Percentiles rank a stretch among this genome's conserved stretches.
These are phyloP conservation scores for Agrotis puta DNA, from an alignment of 2,888 invertebrate genomes.

Conservation along the genomic window DNA sequence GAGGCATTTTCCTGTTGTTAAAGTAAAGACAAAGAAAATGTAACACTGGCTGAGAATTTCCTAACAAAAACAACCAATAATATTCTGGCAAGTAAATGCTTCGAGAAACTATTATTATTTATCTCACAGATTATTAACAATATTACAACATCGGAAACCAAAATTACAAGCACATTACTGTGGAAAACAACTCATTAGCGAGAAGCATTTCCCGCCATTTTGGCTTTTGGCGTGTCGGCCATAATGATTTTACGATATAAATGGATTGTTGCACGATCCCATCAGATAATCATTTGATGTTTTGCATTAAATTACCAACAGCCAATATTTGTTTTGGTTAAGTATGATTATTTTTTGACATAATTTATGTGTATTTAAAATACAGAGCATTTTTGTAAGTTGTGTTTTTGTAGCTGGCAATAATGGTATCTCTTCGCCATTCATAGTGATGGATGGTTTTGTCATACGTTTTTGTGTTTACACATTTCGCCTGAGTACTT, in stretches of 20 bases:
- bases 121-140: slow-evolving; percentile 33
- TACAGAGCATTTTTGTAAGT: background rate
- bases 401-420: slow-evolving; percentile 7
- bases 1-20: background rate
- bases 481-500: slow-evolving; percentile 2
- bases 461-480: background rate
- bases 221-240: slow-evolving; percentile 40
- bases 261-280: slow-evolving; percentile 40
- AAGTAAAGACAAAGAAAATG: background rate
- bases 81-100: background rate
- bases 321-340: slow-evolving; percentile 8
- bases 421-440: background rate
- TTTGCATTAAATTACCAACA: slow-evolving; percentile 16
- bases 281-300: slow-evolving; percentile 41
- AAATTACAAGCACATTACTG: slow-evolving; percentile 51
- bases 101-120: slow-evolving; percentile 25
- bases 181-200: slow-evolving; percentile 53
- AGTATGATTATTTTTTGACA: background rate
- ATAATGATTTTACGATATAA: slow-evolving; percentile 52
- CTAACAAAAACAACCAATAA: background rate
- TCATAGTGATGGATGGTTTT: background rate
- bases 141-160: slow-evolving; percentile 15
- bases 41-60: background rate
- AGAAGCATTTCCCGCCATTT: slow-evolving; percentile 43
- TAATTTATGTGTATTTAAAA: background rate